Evolutionary conservation across 2,113 vertebrate genomes (phyloP).

Genomic region (Myiozetetes cayanensis): DNA sequence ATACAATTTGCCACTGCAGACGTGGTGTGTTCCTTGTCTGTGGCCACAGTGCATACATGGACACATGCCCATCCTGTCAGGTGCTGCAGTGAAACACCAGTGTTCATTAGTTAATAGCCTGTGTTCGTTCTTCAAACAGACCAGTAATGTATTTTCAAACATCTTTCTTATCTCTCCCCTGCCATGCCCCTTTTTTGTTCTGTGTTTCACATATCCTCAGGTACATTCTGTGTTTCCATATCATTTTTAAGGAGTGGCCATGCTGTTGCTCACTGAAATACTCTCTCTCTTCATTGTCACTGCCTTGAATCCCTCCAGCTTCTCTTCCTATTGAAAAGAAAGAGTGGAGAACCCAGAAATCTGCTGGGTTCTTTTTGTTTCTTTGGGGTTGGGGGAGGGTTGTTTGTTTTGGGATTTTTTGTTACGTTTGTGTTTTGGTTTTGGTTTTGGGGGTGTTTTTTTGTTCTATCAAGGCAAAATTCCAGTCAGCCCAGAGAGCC

Average conservation of each 20-base stretch:
- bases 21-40: not conserved
- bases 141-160: not conserved
- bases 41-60: fast-evolving
- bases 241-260: not conserved
- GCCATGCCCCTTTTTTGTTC: not conserved
- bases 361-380: not conserved
- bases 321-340: not conserved
- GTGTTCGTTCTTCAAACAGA: not conserved
- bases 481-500: not conserved
- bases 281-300: not conserved
- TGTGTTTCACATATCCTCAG: not conserved
- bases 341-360: not conserved
- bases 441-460: not conserved
- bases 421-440: not conserved
- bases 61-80: not conserved
- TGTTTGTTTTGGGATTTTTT: not conserved
- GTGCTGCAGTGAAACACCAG: not conserved
- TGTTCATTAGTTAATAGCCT: not conserved
- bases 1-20: not conserved
- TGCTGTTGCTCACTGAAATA: not conserved
- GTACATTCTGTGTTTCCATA: not conserved
- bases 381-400: not conserved
- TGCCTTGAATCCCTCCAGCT: not conserved
- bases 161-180: not conserved
- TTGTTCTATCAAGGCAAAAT: not conserved